A percentile compares a stretch with the other conserved stretches of the same genome.
These are phyloP conservation scores for Pseudeuparius sepicola DNA, from an alignment of 2,888 invertebrate genomes.

Conservation along the genomic window DNA sequence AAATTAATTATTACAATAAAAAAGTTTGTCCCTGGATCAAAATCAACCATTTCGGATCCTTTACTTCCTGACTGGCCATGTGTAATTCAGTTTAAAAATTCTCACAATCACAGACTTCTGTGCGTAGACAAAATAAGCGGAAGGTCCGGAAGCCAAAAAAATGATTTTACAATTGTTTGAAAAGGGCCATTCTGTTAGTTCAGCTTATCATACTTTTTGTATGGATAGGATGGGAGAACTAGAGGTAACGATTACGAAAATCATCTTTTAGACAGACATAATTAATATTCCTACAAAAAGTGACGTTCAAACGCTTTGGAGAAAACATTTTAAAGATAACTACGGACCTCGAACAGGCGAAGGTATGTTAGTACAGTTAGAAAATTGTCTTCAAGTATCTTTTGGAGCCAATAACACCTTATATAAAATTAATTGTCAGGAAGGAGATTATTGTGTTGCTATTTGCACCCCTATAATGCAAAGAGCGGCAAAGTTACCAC, in stretches of 20 bases:
- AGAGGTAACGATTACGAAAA: no score
- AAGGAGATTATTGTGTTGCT: constrained; percentile 12
- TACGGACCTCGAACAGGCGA: constrained; percentile 13
- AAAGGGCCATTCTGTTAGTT: constrained; percentile 14
- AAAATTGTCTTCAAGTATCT: constrained; percentile 15
- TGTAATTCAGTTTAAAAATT: background rate
- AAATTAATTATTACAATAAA: constrained; percentile 8
- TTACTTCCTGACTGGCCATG: background rate
- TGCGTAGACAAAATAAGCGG: constrained; percentile 10
- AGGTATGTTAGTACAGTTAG: constrained; percentile 14
- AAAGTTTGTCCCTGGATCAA: constrained; percentile 1
- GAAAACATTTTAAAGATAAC: constrained; percentile 14
- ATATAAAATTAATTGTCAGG: constrained; percentile 13
- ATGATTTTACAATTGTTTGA: no score
- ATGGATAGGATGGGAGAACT: no score
- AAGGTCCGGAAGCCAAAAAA: constrained; percentile 9
- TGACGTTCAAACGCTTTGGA: constrained; percentile 14
- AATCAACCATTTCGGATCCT: background rate
- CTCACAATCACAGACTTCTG: constrained; percentile 11
- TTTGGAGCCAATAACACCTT: constrained; percentile 12
- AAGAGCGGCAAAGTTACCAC: constrained; percentile 9
- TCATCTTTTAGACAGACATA: no score
- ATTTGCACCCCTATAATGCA: constrained; percentile 17
- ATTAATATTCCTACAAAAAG: constrained; percentile 13
- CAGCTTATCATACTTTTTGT: constrained; percentile 15